Base-by-base conservation (phyloP, 2,888 invertebrate genomes). In the Volucella bombylans region DNA sequence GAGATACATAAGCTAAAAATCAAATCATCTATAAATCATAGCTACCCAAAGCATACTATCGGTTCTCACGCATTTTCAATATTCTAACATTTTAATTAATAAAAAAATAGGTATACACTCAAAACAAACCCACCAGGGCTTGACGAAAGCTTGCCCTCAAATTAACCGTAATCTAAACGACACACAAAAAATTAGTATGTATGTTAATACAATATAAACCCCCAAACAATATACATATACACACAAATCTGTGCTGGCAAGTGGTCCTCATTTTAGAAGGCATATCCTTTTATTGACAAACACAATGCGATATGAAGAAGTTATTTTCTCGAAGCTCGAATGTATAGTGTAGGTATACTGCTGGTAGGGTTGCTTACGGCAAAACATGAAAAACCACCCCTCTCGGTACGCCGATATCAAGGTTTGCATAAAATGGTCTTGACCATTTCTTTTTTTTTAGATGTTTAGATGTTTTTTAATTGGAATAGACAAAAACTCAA, bases 251-350 rank as follows among this genome's bases (percentile, higher is more conserved):
- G 39, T 14, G 8, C n/a, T n/a, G 18, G 18, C 2, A 23, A 23
- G 18, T 23, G 18, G 10, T 38, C 41, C 45, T 61, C 47, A 31
- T 45, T 68, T 55, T 45, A 31, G 18, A 38, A 49, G 43, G 50
- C 50, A 74, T 76, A 57, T 76, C 68, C 68, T 74, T 81, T 81
- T 76, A 76, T 69, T 76, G 69, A 69, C 50, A 81, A 74, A 62
- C 14, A 45, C 55, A 64, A 74, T 55, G 54, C 31, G 41, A 39
- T 55, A 57, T 38, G 10, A 68, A 62, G 18, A 72, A 67, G 55
- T 57, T 68, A 38, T 64, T 31, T 64, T 43, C 38, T 31, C n/a
- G 31, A 31, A 31, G 4, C 31, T 31, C 31, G 6, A 61, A 55
- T 39, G 50, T 55, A 49, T 39, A 11, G n/a, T 55, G 31, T 31